A percentile compares a stretch with the other conserved stretches of the same genome.
phyloP scores from a whole-genome alignment of 2,797 vertebrate genomes.

The Lacerta agilis region DNA sequence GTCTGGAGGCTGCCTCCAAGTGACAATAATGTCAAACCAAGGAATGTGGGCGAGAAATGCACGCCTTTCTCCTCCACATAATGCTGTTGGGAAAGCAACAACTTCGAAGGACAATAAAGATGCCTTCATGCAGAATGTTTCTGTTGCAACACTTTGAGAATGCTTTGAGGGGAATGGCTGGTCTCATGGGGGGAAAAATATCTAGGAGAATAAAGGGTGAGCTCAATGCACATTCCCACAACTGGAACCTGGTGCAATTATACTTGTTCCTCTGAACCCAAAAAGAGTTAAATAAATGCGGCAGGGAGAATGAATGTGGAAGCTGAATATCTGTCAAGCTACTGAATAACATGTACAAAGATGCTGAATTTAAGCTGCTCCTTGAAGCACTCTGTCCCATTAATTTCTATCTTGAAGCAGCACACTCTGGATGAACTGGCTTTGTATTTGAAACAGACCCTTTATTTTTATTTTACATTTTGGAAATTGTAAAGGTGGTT shows the following conservation, averaged over 20 bases:
- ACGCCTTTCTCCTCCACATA: conserved; percentile 47
- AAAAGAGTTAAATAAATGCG: not conserved
- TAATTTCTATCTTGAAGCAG: not conserved
- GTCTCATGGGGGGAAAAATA: conserved; percentile 32
- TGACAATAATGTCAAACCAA: conserved; percentile 61
- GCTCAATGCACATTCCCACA: conserved; percentile 27
- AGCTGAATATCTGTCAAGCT: conserved; percentile 17
- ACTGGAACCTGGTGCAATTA: conserved; percentile 14
- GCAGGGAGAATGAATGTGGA: not conserved
- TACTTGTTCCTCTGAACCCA: conserved; percentile 22
- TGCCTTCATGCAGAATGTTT: conserved; percentile 41
- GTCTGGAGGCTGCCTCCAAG: conserved; percentile 47
- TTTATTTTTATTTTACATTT: not conserved
- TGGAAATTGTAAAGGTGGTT: not conserved
- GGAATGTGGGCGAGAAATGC: conserved; percentile 54
- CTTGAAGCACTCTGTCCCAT: not conserved
- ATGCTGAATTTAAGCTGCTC: not conserved
- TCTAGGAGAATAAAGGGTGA: conserved; percentile 53
- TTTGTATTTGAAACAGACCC: not conserved
- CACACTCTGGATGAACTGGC: not conserved
- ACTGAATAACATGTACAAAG: not conserved
- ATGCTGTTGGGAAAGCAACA: conserved; percentile 53
- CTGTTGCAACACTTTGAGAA: conserved; percentile 57
- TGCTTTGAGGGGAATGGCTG: conserved; percentile 32
- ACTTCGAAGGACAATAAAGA: conserved; percentile 57